Evolutionary conservation across 1,140 invertebrate species (phyloP).

Genomic region (Triops cancriformis): DNA sequence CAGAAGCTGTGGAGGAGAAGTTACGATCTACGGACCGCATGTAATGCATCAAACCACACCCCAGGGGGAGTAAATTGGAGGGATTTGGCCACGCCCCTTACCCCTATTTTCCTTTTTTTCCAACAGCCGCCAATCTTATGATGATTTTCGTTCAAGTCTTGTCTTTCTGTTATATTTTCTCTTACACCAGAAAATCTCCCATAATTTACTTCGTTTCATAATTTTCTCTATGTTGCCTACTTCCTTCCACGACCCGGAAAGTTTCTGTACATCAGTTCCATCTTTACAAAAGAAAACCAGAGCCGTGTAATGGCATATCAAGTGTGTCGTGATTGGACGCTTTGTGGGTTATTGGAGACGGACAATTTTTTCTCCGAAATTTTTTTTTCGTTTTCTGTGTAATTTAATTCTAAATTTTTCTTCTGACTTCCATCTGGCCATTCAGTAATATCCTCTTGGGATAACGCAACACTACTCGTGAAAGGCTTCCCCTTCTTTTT

Average conservation of each 20-base stretch:
- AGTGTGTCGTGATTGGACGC: not conserved
- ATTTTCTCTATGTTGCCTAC: not conserved
- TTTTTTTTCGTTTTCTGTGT: not conserved
- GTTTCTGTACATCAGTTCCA: not conserved
- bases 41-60: slow-evolving; percentile 44
- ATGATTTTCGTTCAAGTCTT: not conserved
- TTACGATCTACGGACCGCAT: slow-evolving; percentile 84
- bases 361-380: not conserved
- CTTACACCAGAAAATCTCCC: not conserved
- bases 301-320: not conserved
- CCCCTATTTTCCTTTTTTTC: not conserved
- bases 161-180: not conserved
- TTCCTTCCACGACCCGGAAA: not conserved
- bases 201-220: not conserved
- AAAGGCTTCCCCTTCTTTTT: slow-evolving; percentile 19
- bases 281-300: not conserved
- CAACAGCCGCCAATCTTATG: not conserved
- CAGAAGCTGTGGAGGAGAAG: slow-evolving; percentile 85
- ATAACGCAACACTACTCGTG: slow-evolving; percentile 16
- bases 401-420: slow-evolving; percentile 20
- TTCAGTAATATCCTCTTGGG: slow-evolving; percentile 17
- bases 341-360: not conserved
- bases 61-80: not conserved
- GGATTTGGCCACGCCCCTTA: slow-evolving; percentile 1
- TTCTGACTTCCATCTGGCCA: slow-evolving; percentile 18